Evolutionary conservation across 2,113 vertebrate genomes (phyloP), one percentile per base, ranked within the genome.

Genomic region (Pholis gunnellus): DNA sequence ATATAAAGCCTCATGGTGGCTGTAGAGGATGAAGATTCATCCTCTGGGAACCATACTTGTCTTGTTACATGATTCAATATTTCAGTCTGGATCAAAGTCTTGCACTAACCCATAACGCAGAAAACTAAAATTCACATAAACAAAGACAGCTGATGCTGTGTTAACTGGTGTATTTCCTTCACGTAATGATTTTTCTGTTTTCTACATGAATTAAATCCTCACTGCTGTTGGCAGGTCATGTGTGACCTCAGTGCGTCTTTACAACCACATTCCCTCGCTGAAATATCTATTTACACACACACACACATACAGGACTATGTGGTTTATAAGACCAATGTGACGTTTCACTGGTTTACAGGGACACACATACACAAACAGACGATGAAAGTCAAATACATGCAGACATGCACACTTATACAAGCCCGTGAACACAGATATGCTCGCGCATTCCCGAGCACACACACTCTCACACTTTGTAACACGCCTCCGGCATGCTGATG

Each of bases 341-440:
- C 42, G 11, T 44, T 44, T 44, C 38, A 1, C 42, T 44, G 42
- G 4, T 57, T 13, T 2, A 34, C 27, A 36, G 15, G 31, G 2
- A 22, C 6, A 66, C 15, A 69, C 6, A 40, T 31, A 14, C 52
- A 57, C 27, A 38, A 38, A 38, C 38, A 38, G 8, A 38, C 38
- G 38, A 8, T 38, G 38, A 38, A 38, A 38, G 38, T 38, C 38
- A 38, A 38, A 38, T 9, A 8, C 38, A 38, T 34, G 34, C 34
- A 34, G 5, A 34, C 34, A 34, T 34, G 34, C 34, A 34, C 34
- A 34, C 34, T 5, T 6, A 34, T 2, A 34, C 34, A 34, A 34
- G 0, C 2, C n/a, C 2, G 2, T 17, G 20, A 22, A 36, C 29
- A 36, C 1, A 60, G 34, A 34, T 7, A 46, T 7, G 15, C 17